These are phyloP conservation scores for Thecocarcelia acutangulata DNA, from an alignment of 2,888 invertebrate species.

Conservation along the genomic window DNA sequence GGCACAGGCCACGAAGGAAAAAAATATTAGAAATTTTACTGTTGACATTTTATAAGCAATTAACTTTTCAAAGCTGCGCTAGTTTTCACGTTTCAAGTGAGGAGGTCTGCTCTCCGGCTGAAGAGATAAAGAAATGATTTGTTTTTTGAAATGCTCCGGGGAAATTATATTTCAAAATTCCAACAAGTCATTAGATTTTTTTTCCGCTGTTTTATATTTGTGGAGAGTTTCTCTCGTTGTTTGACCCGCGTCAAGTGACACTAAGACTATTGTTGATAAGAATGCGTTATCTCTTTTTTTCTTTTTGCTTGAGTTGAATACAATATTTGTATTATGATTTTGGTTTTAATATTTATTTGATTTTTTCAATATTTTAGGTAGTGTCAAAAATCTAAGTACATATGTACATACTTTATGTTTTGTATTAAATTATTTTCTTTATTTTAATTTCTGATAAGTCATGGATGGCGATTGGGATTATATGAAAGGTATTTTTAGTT, in stretches of 20 bases:
- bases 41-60: slow-evolving; percentile 47
- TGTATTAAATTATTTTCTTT: background rate
- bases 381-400: slow-evolving; percentile 5
- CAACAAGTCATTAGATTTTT: background rate
- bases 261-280: slow-evolving; percentile 45
- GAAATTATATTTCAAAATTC: background rate
- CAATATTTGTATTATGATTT: slow-evolving; percentile 1
- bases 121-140: slow-evolving; percentile 55
- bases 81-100: background rate
- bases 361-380: background rate
- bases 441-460: slow-evolving; percentile 27
- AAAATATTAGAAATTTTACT: slow-evolving; percentile 61
- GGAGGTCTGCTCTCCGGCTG: slow-evolving; percentile 31
- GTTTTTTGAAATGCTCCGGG: slow-evolving; percentile 23
- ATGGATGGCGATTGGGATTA: background rate
- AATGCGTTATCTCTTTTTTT: slow-evolving; percentile 46
- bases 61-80: background rate
- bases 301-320: slow-evolving; percentile 18
- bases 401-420: background rate
- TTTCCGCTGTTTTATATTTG: slow-evolving; percentile 10
- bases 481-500: background rate
- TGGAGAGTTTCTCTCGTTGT: slow-evolving; percentile 50
- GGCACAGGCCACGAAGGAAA: slow-evolving; percentile 67
- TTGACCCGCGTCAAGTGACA: slow-evolving; percentile 41
- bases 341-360: slow-evolving; percentile 11